Base-by-base conservation (phyloP, 2,797 vertebrate species). In the Harpagifer antarcticus region DNA sequence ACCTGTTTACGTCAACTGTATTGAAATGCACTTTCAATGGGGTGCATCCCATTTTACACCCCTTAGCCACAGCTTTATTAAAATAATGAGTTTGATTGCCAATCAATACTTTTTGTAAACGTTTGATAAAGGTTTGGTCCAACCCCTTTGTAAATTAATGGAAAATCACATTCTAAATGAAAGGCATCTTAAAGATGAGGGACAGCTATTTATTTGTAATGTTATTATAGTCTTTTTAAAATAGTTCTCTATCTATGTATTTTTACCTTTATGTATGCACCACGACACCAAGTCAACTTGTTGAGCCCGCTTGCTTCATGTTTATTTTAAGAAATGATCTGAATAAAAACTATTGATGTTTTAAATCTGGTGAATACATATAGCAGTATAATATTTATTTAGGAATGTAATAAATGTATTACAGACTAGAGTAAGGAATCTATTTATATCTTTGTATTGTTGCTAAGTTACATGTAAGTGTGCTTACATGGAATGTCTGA, bases 51-150 rank as follows among this genome's bases (percentile, higher is more conserved):
- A 27, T n/a, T 9, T 19, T 55, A 0, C 3, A 15, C 45, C 16
- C 17, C 17, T 47, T 10, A n/a, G 19, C 8, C 31, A 53, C 0
- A 14, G 37, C 14, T 52, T 55, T 2, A n/a, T 4, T 17, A 2
- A 15, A 48, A 52, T 5, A 17, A 7, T 9, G 10, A 19, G 3
- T 50, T 55, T 14, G 10, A 3, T 6, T 4, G 3, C 14, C 10
- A 15, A 0, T 17, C 23, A 13, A 50, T 37, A 40, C 5, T n/a
- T 16, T 60, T 19, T n/a, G 54, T 47, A 2, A 20, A 49, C 53
- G 23, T 67, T 66, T 74, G 14, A 9, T n/a, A 7, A 62, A 61
- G 42, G 61, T 14, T 57, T 44, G 20, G 31, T 14, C 17, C 9
- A 16, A 42, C 49, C 6, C 3, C 47, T 9, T 3, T 9, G 7